Evolutionary conservation across 2,113 vertebrate genomes (phyloP).

Genomic region (Nibea coibor): DNA sequence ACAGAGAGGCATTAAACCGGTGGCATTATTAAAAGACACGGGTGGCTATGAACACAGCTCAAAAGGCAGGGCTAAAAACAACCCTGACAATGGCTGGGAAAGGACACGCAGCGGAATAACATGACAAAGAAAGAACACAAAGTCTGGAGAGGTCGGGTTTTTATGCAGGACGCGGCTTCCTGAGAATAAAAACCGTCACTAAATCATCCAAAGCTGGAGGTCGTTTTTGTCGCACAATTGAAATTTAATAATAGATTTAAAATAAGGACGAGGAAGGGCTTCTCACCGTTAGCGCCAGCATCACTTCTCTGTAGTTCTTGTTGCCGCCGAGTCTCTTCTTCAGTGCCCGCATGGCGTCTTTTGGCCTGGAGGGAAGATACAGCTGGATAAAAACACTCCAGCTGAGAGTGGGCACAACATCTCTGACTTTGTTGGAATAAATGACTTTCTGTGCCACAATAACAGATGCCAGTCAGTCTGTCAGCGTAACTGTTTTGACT

Average conservation of each 20-base stretch:
- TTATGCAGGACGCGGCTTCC: not conserved
- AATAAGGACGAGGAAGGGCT: not conserved
- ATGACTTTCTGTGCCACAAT: slow-evolving; percentile 27
- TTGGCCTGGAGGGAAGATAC: slow-evolving; percentile 86
- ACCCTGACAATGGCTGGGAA: not conserved
- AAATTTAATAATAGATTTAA: not conserved
- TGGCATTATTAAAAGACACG: slow-evolving; percentile 47
- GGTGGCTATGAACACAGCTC: slow-evolving; percentile 22
- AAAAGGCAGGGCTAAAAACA: slow-evolving; percentile 29
- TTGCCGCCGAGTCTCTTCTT: slow-evolving; percentile 96
- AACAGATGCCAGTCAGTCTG: slow-evolving; percentile 59
- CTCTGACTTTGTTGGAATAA: slow-evolving; percentile 45
- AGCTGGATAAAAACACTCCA: slow-evolving; percentile 26
- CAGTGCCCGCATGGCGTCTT: slow-evolving; percentile 94
- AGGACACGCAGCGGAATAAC: not conserved
- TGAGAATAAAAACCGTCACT: not conserved
- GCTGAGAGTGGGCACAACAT: slow-evolving; percentile 28
- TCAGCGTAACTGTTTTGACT: slow-evolving; percentile 50
- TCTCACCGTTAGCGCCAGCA: slow-evolving; percentile 96
- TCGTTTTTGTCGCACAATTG: not conserved
- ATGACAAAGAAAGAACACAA: not conserved
- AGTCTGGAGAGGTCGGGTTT: not conserved
- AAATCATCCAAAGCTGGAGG: not conserved
- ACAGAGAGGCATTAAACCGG: slow-evolving; percentile 38
- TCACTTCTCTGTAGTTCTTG: slow-evolving; percentile 97